Evolutionary conservation across 2,113 vertebrate species (phyloP).

Genomic region (Crotalus viridis): DNA sequence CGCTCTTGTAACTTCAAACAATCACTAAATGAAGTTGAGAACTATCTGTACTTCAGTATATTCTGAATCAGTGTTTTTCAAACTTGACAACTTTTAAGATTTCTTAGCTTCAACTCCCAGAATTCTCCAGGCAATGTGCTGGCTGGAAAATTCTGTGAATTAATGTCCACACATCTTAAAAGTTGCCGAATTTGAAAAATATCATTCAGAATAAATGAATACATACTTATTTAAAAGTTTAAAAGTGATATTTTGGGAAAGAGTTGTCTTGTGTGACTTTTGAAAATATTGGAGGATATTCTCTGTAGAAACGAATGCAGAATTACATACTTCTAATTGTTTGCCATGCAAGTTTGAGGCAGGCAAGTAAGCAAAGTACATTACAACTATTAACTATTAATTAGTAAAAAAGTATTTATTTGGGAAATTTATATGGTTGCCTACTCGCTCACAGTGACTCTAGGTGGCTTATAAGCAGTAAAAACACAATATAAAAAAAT

Average conservation of each 20-base stretch:
- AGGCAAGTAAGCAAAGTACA: background rate
- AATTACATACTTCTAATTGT: background rate
- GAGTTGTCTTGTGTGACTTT: background rate
- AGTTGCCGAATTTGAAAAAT: background rate
- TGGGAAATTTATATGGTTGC: background rate
- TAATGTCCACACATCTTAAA: background rate
- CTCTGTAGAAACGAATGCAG: background rate
- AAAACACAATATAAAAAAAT: background rate
- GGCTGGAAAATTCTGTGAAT: background rate
- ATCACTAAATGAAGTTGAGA: background rate
- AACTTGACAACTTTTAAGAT: background rate
- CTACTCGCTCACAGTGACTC: background rate
- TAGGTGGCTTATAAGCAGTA: background rate
- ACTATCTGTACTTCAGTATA: background rate
- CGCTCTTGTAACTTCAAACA: background rate
- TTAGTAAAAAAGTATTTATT: background rate
- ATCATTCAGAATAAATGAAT: background rate
- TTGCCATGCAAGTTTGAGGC: background rate
- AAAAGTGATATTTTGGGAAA: background rate
- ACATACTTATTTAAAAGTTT: background rate
- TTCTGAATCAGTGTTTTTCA: background rate
- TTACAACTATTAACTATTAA: background rate
- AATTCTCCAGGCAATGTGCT: background rate
- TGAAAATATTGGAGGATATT: background rate
- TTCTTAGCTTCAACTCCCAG: background rate